Evolutionary conservation across 2,797 vertebrate genomes (phyloP).

Genomic region (Galago senegalensis): DNA sequence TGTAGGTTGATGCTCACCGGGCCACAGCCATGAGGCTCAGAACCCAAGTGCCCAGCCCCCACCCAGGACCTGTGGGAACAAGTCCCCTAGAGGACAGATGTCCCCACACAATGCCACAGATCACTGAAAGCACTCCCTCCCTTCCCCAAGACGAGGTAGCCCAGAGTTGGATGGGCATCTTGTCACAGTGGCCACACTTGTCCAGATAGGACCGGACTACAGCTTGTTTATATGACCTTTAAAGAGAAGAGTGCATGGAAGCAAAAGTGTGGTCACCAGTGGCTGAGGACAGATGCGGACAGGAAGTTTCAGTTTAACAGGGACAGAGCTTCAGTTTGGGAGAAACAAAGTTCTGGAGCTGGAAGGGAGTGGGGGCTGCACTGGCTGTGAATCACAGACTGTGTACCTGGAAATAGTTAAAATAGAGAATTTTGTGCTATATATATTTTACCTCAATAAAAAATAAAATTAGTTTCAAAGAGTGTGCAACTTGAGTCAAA

Average conservation of each 20-base stretch:
- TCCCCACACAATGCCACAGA: accelerated
- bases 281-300: accelerated
- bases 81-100: accelerated
- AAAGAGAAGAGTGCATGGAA: neutral
- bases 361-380: accelerated
- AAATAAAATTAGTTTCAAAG: neutral
- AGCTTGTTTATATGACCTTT: no score
- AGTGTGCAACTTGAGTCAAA: neutral
- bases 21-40: neutral
- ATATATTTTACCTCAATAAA: neutral
- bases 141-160: neutral
- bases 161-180: accelerated
- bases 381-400: neutral
- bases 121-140: accelerated
- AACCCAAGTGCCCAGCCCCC: neutral
- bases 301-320: accelerated
- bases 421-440: neutral
- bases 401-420: neutral
- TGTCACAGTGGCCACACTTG: accelerated
- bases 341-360: neutral
- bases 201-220: neutral
- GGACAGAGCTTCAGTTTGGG: neutral
- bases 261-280: accelerated
- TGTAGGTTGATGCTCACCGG: accelerated
- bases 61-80: neutral